Evolutionary conservation across 2,113 vertebrate species (phyloP), one percentile per base, ranked within the genome.

Genomic region (Delphinapterus leucas): DNA sequence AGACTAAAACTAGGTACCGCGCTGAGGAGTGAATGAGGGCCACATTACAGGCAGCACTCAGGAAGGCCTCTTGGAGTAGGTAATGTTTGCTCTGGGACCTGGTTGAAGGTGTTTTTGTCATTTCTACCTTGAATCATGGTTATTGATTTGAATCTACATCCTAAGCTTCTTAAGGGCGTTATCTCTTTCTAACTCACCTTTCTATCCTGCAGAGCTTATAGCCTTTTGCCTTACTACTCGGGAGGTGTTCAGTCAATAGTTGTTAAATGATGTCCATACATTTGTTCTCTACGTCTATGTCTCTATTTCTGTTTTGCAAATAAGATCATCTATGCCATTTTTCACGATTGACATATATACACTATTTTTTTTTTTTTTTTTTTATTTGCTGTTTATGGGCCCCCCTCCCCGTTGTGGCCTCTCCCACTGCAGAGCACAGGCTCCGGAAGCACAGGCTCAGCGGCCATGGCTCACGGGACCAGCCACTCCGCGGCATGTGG

Each of bases 161-260:
- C 10, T 49, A 41, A 73, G 13, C 63, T 79, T 83, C 41, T 65
- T 79, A 47, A 85, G 63, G 84, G n/a, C 33, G 11, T 63, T 58
- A n/a, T 80, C 44, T 79, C 77, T 65, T 61, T 53, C 80, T 76
- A 60, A 93, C 53, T 68, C 58, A 44, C 79, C 71, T 96, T 81
- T 47, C n/a, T 76, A 5, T 47, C 21, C 84, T 85, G 18, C 23
- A 44, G 38, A 81, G n/a, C 5, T 31, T 53, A 76, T 12, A 3
- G 33, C 36, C 31, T 70, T 12, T 0, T 74, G 49, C 17, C 60
- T 81, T 95, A 38, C 44, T 44, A n/a, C 28, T 44, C 3, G 2
- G 58, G n/a, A 68, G 67, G 20, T 36, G 33, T 67, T 76, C 20
- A 31, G 28, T 49, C 88, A 76, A 41, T 21, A 70, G 67, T 28